phyloP scores from a whole-genome alignment of 2,113 vertebrate genomes.

The Nibea coibor region DNA sequence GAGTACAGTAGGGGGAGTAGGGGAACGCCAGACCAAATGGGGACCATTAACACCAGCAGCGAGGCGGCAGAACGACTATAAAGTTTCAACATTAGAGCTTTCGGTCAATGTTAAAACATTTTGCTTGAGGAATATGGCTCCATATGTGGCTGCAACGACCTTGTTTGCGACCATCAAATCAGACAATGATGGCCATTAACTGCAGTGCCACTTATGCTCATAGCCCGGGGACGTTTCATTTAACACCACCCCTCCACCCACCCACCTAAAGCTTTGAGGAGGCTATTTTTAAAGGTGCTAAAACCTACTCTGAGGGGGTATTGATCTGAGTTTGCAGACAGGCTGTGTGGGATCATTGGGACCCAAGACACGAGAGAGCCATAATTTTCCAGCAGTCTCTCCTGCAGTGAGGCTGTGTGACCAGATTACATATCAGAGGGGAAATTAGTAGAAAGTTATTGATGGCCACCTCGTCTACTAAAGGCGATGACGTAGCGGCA shows the following conservation, averaged over 20 bases:
- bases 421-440: constrained; percentile 38
- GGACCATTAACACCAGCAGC: constrained; percentile 33
- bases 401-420: constrained; percentile 47
- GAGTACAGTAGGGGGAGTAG: constrained; percentile 26
- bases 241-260: constrained; percentile 7
- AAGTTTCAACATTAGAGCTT: constrained; percentile 49
- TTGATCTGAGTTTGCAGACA: constrained; percentile 64
- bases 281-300: constrained; percentile 63
- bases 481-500: constrained; percentile 7
- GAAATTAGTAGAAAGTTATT: constrained; percentile 14
- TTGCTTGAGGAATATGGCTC: constrained; percentile 51
- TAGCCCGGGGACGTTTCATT: constrained; percentile 47
- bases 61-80: constrained; percentile 39
- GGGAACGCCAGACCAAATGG: not conserved
- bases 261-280: constrained; percentile 25
- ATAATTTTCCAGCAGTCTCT: constrained; percentile 56
- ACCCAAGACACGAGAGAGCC: constrained; percentile 37
- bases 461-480: constrained; percentile 6
- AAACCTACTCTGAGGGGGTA: constrained; percentile 65
- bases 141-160: constrained; percentile 47
- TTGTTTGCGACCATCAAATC: constrained; percentile 66
- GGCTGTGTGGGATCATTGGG: constrained; percentile 46
- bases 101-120: constrained; percentile 60
- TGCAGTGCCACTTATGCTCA: constrained; percentile 34
- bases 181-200: constrained; percentile 54